Evolutionary conservation across 30 jellyfish, hydroid and myxozoan species (phyloP).

Genomic region (Turritopsis rubra): DNA sequence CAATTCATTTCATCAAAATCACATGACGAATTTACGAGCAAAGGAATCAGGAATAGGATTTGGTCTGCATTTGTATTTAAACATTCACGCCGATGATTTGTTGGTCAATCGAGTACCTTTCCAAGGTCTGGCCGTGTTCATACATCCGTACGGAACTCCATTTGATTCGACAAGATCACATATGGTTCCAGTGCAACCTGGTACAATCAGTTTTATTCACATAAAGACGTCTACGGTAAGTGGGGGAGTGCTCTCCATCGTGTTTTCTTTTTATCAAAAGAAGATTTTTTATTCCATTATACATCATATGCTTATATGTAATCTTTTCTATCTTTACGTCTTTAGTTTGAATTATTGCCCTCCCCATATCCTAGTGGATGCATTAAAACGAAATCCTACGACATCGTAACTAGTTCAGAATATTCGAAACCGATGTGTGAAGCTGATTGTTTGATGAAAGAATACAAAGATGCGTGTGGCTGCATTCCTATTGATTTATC

Average conservation of each 20-base stretch:
- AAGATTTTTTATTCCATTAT: too few species aligned
- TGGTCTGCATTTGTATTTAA: conserved; percentile 4
- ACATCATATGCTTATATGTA: too few species aligned
- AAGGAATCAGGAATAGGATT: background rate
- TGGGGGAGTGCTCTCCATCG: too few species aligned
- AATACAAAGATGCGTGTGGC: conserved; percentile 3
- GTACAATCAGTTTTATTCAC: conserved; percentile 11
- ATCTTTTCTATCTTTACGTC: too few species aligned
- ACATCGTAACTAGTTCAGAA: background rate
- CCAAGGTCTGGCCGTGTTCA: conserved; percentile 4
- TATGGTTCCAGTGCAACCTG: background rate
- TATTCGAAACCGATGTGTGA: conserved; percentile 15
- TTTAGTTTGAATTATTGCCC: background rate
- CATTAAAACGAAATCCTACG: background rate
- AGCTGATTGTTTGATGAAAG: conserved; percentile 6
- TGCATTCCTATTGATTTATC: background rate
- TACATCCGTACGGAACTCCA: conserved; percentile 10
- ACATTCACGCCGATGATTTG: conserved; percentile 11
- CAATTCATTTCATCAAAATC: background rate
- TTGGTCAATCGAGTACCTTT: background rate
- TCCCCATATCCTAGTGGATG: background rate
- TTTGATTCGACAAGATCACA: background rate
- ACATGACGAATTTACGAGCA: background rate
- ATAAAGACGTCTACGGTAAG: background rate
- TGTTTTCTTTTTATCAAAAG: too few species aligned